phyloP scores from a whole-genome alignment of 2,797 vertebrate species.

The Epinephelus malabaricus region DNA sequence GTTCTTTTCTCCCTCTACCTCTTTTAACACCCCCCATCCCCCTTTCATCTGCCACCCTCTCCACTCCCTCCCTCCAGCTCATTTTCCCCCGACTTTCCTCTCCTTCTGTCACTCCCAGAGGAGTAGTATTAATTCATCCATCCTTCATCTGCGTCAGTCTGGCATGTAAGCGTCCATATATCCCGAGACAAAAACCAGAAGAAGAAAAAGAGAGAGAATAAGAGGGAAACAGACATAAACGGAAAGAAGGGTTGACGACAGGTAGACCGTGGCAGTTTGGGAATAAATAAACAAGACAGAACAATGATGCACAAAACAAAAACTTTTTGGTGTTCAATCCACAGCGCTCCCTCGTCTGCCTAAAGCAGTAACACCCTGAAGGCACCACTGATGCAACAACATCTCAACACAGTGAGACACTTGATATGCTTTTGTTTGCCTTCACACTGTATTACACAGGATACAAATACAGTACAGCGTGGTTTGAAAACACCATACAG shows the following conservation, averaged over 20 bases:
- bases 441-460: constrained; percentile 12
- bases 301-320: constrained; percentile 2
- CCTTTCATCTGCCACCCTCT: background rate
- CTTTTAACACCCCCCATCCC: background rate
- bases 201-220: background rate
- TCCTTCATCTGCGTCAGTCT: constrained; percentile 19
- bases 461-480: background rate
- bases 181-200: background rate
- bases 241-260: background rate
- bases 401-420: constrained; percentile 18
- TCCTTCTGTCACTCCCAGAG: background rate
- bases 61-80: background rate
- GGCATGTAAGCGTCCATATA: background rate
- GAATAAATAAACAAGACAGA: constrained; percentile 33
- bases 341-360: constrained; percentile 30
- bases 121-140: constrained; percentile 18
- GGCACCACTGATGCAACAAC: constrained; percentile 56
- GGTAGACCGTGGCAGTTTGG: background rate
- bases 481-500: background rate
- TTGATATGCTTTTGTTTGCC: constrained; percentile 12
- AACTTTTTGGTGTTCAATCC: constrained; percentile 6
- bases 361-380: constrained; percentile 39
- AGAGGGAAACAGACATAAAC: background rate
- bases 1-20: background rate
- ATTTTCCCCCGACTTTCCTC: background rate